These are phyloP conservation scores for Rhadina sibilatrix DNA, from an alignment of 2,113 vertebrate genomes.

Conservation along the genomic window DNA sequence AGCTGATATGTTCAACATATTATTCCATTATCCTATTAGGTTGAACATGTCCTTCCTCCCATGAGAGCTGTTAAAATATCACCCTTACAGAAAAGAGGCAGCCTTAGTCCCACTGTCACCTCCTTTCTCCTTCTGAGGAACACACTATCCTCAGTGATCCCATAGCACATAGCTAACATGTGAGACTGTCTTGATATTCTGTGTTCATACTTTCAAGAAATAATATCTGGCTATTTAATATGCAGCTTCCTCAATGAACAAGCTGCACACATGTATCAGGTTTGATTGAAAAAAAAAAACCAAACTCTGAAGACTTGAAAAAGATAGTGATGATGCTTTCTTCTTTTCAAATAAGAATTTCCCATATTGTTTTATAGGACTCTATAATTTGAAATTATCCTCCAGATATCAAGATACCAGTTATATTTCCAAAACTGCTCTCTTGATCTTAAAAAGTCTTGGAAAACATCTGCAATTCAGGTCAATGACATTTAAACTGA, in stretches of 20 bases:
- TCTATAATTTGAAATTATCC: background rate
- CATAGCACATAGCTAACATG: background rate
- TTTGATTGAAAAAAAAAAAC: background rate
- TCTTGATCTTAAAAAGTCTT: slow-evolving; percentile 2
- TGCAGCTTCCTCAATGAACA: background rate
- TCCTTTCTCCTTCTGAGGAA: background rate
- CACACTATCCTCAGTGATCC: background rate
- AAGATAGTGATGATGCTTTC: background rate
- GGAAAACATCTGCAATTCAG: slow-evolving; percentile 25
- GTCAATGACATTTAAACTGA: slow-evolving; percentile 52
- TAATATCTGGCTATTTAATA: background rate
- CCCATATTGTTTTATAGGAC: background rate
- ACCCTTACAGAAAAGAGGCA: slow-evolving; percentile 15
- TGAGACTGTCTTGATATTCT: background rate
- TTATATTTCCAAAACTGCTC: background rate
- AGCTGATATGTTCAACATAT: slow-evolving; percentile 62
- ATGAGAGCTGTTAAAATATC: slow-evolving; percentile 63
- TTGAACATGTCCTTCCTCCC: slow-evolving; percentile 75
- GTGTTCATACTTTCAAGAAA: background rate
- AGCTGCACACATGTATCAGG: background rate
- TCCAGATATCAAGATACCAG: background rate
- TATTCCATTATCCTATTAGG: slow-evolving; percentile 78
- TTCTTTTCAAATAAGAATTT: background rate
- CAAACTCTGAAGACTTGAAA: background rate
- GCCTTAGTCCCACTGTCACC: slow-evolving; percentile 24